Conservation (phyloP, 2,888 invertebrate species). For the Trilocha varians region DNA sequence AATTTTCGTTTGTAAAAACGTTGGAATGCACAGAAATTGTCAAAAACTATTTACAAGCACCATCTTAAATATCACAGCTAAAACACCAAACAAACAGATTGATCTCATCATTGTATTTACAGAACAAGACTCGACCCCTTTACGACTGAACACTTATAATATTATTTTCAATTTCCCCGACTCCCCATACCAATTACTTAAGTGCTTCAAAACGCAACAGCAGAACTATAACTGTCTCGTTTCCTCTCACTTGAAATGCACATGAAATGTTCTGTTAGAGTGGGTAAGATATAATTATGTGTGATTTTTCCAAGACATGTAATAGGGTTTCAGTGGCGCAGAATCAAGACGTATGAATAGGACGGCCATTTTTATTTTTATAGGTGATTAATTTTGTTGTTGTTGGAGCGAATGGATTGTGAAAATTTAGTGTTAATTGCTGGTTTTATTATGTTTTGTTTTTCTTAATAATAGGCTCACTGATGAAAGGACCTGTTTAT, state of each 20-base stretch:
- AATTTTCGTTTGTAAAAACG: too few relatives aligned
- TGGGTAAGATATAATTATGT: slow-evolving; percentile 60
- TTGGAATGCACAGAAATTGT: too few relatives aligned
- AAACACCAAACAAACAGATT: background rate
- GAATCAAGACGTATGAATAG: slow-evolving; percentile 30
- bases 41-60: too few relatives aligned
- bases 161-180: slow-evolving; percentile 18
- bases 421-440: background rate
- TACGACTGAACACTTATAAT: background rate
- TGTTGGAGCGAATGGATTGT: background rate
- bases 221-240: slow-evolving; percentile 34
- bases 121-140: background rate
- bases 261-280: slow-evolving; percentile 25
- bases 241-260: slow-evolving; percentile 15
- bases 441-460: background rate
- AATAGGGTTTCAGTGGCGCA: slow-evolving; percentile 45
- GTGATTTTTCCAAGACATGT: slow-evolving; percentile 65
- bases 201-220: slow-evolving; percentile 50
- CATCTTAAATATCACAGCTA: too few relatives aligned
- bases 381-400: slow-evolving; percentile 52
- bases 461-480: too few relatives aligned
- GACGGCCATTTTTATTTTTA: slow-evolving; percentile 26
- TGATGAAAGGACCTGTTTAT: too few relatives aligned
- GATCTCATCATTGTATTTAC: background rate
- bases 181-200: slow-evolving; percentile 67